phyloP scores from a whole-genome alignment of 2,113 vertebrate species.

The Enhydra lutris region DNA sequence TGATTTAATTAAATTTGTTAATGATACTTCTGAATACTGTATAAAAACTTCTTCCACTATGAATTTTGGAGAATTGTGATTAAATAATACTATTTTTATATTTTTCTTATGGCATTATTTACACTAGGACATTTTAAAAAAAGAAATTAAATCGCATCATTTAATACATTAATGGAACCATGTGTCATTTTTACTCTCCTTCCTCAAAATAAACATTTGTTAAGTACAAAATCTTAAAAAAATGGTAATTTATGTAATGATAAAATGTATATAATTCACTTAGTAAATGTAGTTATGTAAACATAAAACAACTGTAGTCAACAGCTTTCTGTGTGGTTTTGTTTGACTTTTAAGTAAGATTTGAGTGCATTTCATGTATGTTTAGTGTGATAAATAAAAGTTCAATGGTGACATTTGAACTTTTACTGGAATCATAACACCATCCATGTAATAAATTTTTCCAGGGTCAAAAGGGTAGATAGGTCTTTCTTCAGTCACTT shows the following conservation, averaged over 20 bases:
- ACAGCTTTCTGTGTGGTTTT: neutral
- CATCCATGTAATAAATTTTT: neutral
- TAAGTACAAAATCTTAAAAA: neutral
- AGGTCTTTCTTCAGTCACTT: neutral
- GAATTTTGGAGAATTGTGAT: constrained; percentile 40
- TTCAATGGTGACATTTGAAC: neutral
- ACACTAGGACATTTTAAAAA: constrained; percentile 66
- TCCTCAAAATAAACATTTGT: constrained; percentile 73
- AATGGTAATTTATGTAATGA: neutral
- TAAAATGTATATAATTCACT: neutral
- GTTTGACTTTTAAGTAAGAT: neutral
- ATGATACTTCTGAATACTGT: constrained; percentile 66
- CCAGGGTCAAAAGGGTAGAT: neutral
- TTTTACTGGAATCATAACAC: neutral
- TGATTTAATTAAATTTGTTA: constrained; percentile 59
- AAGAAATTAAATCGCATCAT: constrained; percentile 10
- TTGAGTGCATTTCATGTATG: neutral
- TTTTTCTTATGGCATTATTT: constrained; percentile 41
- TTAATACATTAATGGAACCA: constrained; percentile 59
- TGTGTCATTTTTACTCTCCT: constrained; percentile 59
- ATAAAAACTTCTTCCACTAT: constrained; percentile 24
- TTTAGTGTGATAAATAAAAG: neutral
- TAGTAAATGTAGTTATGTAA: neutral
- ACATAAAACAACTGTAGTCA: neutral
- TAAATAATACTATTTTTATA: constrained; percentile 51